phyloP scores from a whole-genome alignment of 2,888 invertebrate genomes.

The Perizoma flavofasciatum region DNA sequence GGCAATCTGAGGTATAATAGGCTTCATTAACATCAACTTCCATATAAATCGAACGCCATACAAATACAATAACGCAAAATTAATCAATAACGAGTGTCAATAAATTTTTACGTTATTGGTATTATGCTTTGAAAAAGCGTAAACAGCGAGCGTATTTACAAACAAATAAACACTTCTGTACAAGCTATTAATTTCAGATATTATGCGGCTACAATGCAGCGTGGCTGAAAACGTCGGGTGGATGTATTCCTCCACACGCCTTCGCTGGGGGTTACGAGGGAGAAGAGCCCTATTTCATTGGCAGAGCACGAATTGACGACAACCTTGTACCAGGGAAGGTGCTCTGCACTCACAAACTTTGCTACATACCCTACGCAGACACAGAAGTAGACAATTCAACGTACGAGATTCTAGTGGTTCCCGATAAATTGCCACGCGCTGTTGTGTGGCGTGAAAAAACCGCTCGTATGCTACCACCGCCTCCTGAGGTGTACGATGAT shows the following conservation, averaged over 20 bases:
- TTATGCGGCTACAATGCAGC: slow-evolving; percentile 37
- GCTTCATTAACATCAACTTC: no score
- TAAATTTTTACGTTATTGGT: no score
- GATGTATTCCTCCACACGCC: slow-evolving; percentile 85
- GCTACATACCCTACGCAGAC: slow-evolving; percentile 85
- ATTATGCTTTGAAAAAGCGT: no score
- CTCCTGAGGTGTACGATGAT: neutral
- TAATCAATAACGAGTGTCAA: no score
- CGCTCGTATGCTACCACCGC: neutral
- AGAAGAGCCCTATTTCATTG: slow-evolving; percentile 79
- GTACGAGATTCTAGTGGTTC: slow-evolving; percentile 40
- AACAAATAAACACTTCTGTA: no score
- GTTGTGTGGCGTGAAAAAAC: slow-evolving; percentile 9
- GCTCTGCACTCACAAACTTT: slow-evolving; percentile 84
- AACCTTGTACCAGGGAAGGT: slow-evolving; percentile 88
- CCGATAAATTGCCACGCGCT: slow-evolving; percentile 26
- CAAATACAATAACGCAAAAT: no score
- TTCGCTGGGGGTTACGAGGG: slow-evolving; percentile 80
- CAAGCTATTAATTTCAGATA: slow-evolving; percentile 29
- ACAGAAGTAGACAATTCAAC: slow-evolving; percentile 17
- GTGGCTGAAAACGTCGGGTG: slow-evolving; percentile 80
- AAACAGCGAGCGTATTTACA: no score
- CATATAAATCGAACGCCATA: no score
- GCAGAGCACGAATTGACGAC: slow-evolving; percentile 87
- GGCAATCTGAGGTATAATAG: no score